Evolutionary conservation across 2,888 invertebrate genomes (phyloP), one percentile per base, ranked within the genome.

Genomic region (Theodoxus fluviatilis): DNA sequence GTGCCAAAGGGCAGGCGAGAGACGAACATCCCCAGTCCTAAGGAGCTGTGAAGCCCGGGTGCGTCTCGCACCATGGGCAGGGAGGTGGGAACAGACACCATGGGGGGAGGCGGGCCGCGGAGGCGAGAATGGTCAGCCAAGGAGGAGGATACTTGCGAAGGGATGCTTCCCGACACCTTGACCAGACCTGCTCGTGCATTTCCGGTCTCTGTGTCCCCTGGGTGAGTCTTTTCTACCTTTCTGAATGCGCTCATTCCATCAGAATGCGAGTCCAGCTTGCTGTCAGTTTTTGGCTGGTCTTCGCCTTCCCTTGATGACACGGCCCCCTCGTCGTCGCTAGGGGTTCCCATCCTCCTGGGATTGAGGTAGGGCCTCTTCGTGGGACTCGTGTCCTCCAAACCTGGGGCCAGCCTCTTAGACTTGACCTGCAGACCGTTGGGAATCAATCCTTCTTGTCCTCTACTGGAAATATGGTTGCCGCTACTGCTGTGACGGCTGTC

Each of bases 181-280:
- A n/a, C n/a, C n/a, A n/a, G n/a, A n/a, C n/a, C n/a, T n/a, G n/a
- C n/a, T n/a, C n/a, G n/a, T n/a, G n/a, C n/a, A n/a, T n/a, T n/a
- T n/a, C n/a, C n/a, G n/a, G n/a, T n/a, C n/a, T n/a, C n/a, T n/a
- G n/a, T n/a, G n/a, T n/a, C n/a, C n/a, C n/a, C n/a, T 2, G 70
- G 57, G 18, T 65, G 40, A 1, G 69, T 59, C 59, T 77, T 78
- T 71, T 81, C 82, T 22, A 84, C 83, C 74, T 84, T 84, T 69
- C 80, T 75, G 70, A 84, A 84, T 22, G 84, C 84, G 76, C 84
- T 84, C 31, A 72, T 72, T 7, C 71, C 69, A n/a, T 72, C 74
- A 12, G 59, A 47, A 28, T 67, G 71, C 9, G 38, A 61, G 31
- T 75, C 76, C 3, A 65, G 40, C 7, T 52, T 69, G 15, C 25